These are phyloP conservation scores for Dendrolimus pini DNA, from an alignment of 2,888 invertebrate species.

Conservation along the genomic window DNA sequence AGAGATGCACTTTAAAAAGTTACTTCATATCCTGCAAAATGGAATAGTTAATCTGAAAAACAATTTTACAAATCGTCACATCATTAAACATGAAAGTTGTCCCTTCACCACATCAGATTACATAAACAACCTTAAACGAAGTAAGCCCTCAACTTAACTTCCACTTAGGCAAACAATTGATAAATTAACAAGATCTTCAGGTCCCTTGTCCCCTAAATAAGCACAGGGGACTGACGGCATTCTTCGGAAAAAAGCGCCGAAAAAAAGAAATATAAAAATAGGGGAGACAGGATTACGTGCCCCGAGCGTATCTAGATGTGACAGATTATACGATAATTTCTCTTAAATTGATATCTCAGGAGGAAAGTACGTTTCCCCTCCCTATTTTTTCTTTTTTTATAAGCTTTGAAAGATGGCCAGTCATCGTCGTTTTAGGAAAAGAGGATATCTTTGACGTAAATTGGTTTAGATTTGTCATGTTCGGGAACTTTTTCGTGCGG, in stretches of 20 bases:
- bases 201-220: slow-evolving; percentile 32
- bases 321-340: slow-evolving; percentile 74
- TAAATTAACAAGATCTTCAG: slow-evolving; percentile 63
- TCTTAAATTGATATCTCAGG: slow-evolving; percentile 72
- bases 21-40: too few species aligned
- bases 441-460: slow-evolving; percentile 35
- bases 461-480: slow-evolving; percentile 21
- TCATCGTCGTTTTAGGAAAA: slow-evolving; percentile 44
- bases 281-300: slow-evolving; percentile 57
- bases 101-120: not conserved
- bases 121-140: slow-evolving; percentile 1
- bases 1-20: too few species aligned
- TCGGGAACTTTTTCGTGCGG: too few species aligned
- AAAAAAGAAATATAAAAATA: slow-evolving; percentile 33
- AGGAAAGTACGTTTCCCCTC: slow-evolving; percentile 40
- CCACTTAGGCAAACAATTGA: slow-evolving; percentile 54
- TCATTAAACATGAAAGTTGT: too few species aligned
- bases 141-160: slow-evolving; percentile 28
- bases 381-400: slow-evolving; percentile 27
- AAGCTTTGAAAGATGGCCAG: slow-evolving; percentile 53
- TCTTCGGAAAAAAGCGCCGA: slow-evolving; percentile 23
- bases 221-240: slow-evolving; percentile 22
- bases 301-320: slow-evolving; percentile 62
- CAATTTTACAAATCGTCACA: too few species aligned
- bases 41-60: too few species aligned